Percentiles rank a stretch among this genome's conserved stretches.
phyloP scores from a whole-genome alignment of 2,113 vertebrate species.

The Osmerus eperlanus region DNA sequence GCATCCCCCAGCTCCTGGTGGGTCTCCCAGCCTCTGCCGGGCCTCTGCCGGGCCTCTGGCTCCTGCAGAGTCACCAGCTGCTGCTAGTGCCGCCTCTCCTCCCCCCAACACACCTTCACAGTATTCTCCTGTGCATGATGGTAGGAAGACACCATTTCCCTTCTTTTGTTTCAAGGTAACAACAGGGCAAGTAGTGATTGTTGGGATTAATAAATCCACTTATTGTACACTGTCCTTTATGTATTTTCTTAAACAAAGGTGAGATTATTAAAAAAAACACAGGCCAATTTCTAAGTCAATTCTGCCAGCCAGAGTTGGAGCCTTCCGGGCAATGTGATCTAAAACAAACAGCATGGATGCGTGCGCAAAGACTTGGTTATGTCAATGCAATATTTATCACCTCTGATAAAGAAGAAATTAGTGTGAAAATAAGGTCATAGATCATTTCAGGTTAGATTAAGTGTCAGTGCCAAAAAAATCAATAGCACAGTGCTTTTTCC shows the following conservation, averaged over 20 bases:
- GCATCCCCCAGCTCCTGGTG: constrained; percentile 19
- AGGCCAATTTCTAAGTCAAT: constrained; percentile 50
- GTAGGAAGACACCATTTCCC: constrained; percentile 2
- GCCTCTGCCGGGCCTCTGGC: constrained; percentile 22
- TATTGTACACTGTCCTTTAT: constrained; percentile 23
- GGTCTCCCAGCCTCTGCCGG: constrained; percentile 16
- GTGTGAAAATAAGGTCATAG: constrained; percentile 79
- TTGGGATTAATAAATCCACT: background rate
- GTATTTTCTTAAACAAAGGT: constrained; percentile 38
- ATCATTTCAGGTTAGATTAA: constrained; percentile 75
- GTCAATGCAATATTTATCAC: constrained; percentile 80
- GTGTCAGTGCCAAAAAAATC: constrained; percentile 72
- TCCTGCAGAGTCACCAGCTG: constrained; percentile 56
- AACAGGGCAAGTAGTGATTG: constrained; percentile 16
- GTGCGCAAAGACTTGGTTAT: constrained; percentile 68
- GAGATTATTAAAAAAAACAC: constrained; percentile 32
- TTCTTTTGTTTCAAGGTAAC: background rate
- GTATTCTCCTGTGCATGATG: constrained; percentile 33
- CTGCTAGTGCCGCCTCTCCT: constrained; percentile 26
- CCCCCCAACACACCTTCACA: constrained; percentile 40
- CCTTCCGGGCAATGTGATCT: constrained; percentile 56
- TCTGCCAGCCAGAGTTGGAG: constrained; percentile 43
- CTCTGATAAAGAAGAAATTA: constrained; percentile 80
- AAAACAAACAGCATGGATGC: constrained; percentile 66
- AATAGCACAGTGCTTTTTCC: constrained; percentile 52